phyloP scores from a whole-genome alignment of 2,113 vertebrate species.

The Calyptomena viridis region DNA sequence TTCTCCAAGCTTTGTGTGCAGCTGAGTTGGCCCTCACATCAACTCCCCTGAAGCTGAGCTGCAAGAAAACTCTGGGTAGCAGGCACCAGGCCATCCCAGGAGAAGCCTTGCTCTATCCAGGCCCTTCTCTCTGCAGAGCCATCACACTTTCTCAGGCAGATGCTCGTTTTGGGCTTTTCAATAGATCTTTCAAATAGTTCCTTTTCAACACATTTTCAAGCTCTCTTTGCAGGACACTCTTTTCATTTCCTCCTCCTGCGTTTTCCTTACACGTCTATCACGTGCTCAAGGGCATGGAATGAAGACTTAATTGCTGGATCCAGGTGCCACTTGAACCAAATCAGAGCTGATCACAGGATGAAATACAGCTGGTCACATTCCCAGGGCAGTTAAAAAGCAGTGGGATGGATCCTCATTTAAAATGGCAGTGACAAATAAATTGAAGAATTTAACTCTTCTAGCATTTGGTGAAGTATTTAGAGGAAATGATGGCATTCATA shows the following conservation, averaged over 20 bases:
- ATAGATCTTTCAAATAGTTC: background rate
- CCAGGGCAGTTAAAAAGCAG: background rate
- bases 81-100: background rate
- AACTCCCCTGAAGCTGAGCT: background rate
- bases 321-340: background rate
- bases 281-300: background rate
- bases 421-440: background rate
- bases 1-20: background rate
- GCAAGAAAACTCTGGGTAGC: fast-evolving
- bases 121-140: background rate
- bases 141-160: fast-evolving
- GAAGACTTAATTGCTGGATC: background rate
- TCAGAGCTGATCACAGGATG: background rate
- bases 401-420: background rate
- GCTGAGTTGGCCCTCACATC: background rate
- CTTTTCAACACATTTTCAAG: background rate
- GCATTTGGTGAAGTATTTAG: background rate
- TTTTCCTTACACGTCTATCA: fast-evolving
- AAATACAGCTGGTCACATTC: background rate
- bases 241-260: background rate
- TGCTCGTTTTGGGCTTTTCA: fast-evolving
- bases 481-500: background rate
- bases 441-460: background rate
- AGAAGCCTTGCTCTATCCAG: background rate
- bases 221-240: background rate